Percentiles rank a stretch among this genome's conserved stretches.
These are phyloP conservation scores for Pseudopodoces humilis DNA, from an alignment of 2,113 vertebrate genomes.

Conservation along the genomic window DNA sequence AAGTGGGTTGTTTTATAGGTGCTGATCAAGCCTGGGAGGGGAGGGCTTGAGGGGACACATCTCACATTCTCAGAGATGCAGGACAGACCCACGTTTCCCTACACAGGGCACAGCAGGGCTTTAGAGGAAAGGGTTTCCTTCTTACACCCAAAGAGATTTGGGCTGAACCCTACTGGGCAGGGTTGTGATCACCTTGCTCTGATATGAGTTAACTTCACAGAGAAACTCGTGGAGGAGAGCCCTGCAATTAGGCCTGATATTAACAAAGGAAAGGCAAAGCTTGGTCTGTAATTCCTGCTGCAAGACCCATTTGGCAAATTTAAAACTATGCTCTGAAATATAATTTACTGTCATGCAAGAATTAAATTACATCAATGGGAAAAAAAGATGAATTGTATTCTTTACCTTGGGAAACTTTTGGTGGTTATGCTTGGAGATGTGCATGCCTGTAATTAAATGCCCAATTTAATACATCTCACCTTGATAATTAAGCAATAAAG, in stretches of 20 bases:
- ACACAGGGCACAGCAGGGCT: fast-evolving
- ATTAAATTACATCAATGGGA: neutral
- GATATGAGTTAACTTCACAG: neutral
- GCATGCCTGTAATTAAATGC: constrained; percentile 62
- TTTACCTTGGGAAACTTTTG: constrained; percentile 40
- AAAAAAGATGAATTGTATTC: constrained; percentile 1
- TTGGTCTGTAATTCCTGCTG: neutral
- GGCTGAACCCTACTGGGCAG: fast-evolving
- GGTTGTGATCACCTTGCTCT: neutral
- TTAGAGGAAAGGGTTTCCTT: neutral
- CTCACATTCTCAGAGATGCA: neutral
- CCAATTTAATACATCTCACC: constrained; percentile 74
- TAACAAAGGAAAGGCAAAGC: neutral
- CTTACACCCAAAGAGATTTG: neutral
- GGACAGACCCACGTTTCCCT: neutral
- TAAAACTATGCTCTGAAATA: neutral
- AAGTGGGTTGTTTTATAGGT: neutral
- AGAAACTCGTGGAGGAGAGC: neutral
- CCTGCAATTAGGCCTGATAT: neutral
- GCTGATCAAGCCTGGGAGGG: neutral
- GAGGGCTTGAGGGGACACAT: neutral
- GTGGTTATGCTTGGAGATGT: constrained; percentile 41
- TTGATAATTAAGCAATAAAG: constrained; percentile 77
- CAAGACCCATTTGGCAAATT: neutral
- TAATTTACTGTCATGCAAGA: neutral